Conservation (phyloP, 2,113 vertebrate genomes). For the Felis catus region DNA sequence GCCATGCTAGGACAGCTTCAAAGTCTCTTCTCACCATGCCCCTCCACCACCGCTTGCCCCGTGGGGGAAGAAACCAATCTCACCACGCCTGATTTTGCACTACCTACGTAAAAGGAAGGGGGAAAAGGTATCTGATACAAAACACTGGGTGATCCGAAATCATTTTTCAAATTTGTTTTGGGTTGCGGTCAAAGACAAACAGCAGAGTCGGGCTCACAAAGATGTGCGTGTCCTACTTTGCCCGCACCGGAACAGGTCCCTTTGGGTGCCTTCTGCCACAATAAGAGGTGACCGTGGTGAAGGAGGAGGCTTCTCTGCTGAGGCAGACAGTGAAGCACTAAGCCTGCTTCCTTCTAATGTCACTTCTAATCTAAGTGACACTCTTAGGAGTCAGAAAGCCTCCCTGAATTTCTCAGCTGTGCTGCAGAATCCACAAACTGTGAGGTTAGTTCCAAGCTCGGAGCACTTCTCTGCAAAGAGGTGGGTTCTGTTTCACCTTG, state of each 20-base stretch:
- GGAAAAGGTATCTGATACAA: background rate
- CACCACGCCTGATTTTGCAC: background rate
- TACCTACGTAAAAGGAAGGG: background rate
- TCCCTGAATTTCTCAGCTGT: background rate
- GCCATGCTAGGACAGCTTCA: background rate
- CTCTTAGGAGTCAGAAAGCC: background rate
- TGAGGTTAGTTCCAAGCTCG: background rate
- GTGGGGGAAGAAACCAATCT: background rate
- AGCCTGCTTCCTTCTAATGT: background rate
- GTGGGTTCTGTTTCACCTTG: background rate
- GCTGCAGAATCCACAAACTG: background rate
- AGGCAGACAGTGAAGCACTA: background rate
- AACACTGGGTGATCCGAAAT: background rate
- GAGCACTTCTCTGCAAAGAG: background rate
- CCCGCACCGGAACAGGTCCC: rapidly evolving
- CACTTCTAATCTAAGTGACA: background rate
- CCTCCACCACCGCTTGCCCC: background rate
- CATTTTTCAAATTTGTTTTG: background rate
- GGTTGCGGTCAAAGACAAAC: background rate
- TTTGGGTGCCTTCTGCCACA: background rate
- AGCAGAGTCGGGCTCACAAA: background rate
- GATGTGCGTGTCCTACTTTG: background rate
- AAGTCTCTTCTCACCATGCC: background rate
- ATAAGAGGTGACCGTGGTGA: rapidly evolving
- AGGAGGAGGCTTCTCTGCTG: background rate